Evolutionary conservation across 2,888 invertebrate species (phyloP).

Genomic region (Lasioglossum lativentre): DNA sequence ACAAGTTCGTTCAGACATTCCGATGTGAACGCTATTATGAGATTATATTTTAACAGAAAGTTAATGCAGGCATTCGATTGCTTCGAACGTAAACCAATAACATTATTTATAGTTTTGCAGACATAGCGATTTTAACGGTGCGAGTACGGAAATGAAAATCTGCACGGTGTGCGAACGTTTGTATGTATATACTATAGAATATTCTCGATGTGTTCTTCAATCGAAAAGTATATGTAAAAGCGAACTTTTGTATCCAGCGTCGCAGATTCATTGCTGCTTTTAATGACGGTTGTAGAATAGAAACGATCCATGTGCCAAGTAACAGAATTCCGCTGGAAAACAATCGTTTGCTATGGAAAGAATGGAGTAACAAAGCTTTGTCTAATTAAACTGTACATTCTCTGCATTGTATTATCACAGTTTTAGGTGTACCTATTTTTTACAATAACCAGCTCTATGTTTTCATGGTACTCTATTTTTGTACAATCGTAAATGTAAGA

Average conservation of each 20-base stretch:
- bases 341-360: neutral
- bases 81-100: slow-evolving; percentile 22
- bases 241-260: slow-evolving; percentile 6
- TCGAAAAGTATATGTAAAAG: slow-evolving; percentile 11
- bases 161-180: slow-evolving; percentile 28
- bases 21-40: neutral
- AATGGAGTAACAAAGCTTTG: slow-evolving; percentile 21
- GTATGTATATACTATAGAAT: slow-evolving; percentile 24
- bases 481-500: slow-evolving; percentile 41
- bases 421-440: slow-evolving; percentile 25
- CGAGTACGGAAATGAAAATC: slow-evolving; percentile 36
- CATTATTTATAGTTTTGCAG: slow-evolving; percentile 20
- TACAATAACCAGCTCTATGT: neutral
- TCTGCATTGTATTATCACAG: slow-evolving; percentile 6
- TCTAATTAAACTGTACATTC: slow-evolving; percentile 29
- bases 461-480: slow-evolving; percentile 39
- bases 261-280: neutral
- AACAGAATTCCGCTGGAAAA: neutral
- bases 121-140: slow-evolving; percentile 35
- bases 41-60: neutral
- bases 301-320: slow-evolving; percentile 4
- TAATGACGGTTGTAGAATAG: neutral
- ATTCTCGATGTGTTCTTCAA: slow-evolving; percentile 11
- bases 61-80: neutral
- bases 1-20: slow-evolving; percentile 9